phyloP scores from a whole-genome alignment of 2,888 invertebrate genomes.

The Acanthopleura granulata region DNA sequence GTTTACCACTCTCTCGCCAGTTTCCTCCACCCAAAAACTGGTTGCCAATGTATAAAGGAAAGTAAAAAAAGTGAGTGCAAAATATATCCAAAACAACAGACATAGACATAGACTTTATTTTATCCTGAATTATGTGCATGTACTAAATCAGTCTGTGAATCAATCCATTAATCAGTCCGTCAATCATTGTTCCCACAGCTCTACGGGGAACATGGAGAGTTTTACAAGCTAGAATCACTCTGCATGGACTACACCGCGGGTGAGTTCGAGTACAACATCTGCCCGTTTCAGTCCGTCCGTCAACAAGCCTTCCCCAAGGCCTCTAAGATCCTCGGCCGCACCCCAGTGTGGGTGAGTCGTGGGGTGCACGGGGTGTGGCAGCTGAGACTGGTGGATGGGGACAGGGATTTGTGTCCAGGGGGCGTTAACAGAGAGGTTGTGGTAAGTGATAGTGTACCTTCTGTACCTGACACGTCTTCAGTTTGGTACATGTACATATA shows the following conservation, averaged over 20 bases:
- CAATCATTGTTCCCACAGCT: neutral
- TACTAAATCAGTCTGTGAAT: too few relatives aligned
- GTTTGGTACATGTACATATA: too few relatives aligned
- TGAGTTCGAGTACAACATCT: conserved; percentile 1
- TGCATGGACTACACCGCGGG: neutral
- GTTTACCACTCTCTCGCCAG: too few relatives aligned
- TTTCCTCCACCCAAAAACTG: too few relatives aligned
- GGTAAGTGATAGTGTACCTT: neutral
- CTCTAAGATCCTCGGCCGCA: neutral
- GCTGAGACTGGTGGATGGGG: neutral
- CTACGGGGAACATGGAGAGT: neutral
- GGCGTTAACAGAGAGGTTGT: neutral
- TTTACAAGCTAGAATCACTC: neutral
- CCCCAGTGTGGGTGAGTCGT: neutral
- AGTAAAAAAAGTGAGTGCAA: too few relatives aligned
- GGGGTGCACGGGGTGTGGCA: conserved; percentile 5
- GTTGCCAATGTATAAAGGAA: too few relatives aligned
- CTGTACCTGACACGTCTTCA: too few relatives aligned
- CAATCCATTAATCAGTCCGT: neutral
- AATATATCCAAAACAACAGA: too few relatives aligned
- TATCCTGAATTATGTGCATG: too few relatives aligned
- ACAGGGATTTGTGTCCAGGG: neutral
- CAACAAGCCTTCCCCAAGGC: neutral
- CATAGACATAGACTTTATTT: too few relatives aligned
- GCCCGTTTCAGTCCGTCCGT: neutral